Base-by-base conservation (phyloP, 2,797 vertebrate genomes). In the Aeoliscus strigatus region DNA sequence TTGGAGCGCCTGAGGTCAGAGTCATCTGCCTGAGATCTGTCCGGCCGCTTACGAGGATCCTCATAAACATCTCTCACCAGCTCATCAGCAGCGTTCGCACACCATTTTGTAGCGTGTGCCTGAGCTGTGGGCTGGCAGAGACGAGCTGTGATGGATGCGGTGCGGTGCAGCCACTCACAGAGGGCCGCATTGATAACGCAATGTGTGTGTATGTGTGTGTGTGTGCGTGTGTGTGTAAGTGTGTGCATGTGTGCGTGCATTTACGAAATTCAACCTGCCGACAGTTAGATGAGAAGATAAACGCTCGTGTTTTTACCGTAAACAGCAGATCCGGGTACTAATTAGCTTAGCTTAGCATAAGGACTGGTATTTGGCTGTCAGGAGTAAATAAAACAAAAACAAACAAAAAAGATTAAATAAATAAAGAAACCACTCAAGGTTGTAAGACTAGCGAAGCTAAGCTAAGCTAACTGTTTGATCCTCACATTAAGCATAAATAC, bases 61-160 rank as follows among this genome's bases (percentile, higher is more conserved):
- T 83, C 87, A 77, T 87, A 86, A 89, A 88, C 82, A 81, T 86
- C 84, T 69, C 75, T 82, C 81, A 61, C 81, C 89, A 90, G 87
- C 69, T 90, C 87, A 89, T 89, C 89, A 89, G 80, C 70, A 25
- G 50, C 53, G 10, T 17, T 17, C n/a, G 45, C 16, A 4, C 31
- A 23, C 56, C 58, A 11, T 69, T 75, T 62, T 70, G 66, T 71
- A 40, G 54, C 29, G 48, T 1, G 15, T 27, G 44, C 9, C 51
- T 51, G 61, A 77, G 66, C 57, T 27, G 63, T 46, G 63, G 61
- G 48, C 70, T 53, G 66, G 51, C 53, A 64, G 69, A 84, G 80
- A 87, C 67, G 66, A 73, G 68, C 65, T 14, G 61, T 86, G 86
- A 88, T 86, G 73, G 76, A 89, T 85, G 75, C 85, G 43, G 83